Evolutionary conservation across 2,888 invertebrate species (phyloP), one percentile per base, ranked within the genome.

Genomic region (Drosophila longiperda): DNA sequence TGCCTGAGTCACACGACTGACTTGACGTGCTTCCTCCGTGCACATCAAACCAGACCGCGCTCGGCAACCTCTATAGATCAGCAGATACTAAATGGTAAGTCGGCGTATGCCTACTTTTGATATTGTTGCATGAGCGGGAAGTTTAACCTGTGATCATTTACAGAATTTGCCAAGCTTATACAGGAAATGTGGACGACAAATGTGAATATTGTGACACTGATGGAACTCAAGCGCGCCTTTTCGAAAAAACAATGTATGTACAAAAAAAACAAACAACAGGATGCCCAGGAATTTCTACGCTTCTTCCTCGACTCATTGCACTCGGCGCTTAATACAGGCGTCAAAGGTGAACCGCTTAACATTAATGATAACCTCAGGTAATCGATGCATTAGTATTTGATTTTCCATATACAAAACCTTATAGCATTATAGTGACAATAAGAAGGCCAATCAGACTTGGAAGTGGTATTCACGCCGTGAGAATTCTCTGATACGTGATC

Each of bases 191-290:
- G 96, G 96, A 94, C 95, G 62, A 95, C 95, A 4, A 94, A 94
- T 33, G 94, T 91, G 59, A 89, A 89, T 66, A 93, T 91, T 63
- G 92, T 93, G 36, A 93, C 93, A 67, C 93, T 93, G 36, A 90
- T 92, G 83, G 93, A 96, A 29, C 94, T 98, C 70, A 97, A 97
- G 93, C 95, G 96, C 48, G 97, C 97, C 92, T 96, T 98, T 82
- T 97, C 97, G 92, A 93, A 96, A 91, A 98, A 98, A 94, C 98
- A 98, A 75, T 97, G 98, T 0, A 94, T 98, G 83, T 98, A 98
- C 93, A 97, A 97, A 94, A 98, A 98, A 0, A 98, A 98, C 93
- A 96, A 97, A 88, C 98, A 98, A 91, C 98, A 98, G 93, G 98
- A 98, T 91, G 97, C 98, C 29, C 97, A 97, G 94, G 98, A 98